Evolutionary conservation across 2,113 vertebrate species (phyloP), one percentile per base, ranked within the genome.

Genomic region (Onychostoma macrolepis): DNA sequence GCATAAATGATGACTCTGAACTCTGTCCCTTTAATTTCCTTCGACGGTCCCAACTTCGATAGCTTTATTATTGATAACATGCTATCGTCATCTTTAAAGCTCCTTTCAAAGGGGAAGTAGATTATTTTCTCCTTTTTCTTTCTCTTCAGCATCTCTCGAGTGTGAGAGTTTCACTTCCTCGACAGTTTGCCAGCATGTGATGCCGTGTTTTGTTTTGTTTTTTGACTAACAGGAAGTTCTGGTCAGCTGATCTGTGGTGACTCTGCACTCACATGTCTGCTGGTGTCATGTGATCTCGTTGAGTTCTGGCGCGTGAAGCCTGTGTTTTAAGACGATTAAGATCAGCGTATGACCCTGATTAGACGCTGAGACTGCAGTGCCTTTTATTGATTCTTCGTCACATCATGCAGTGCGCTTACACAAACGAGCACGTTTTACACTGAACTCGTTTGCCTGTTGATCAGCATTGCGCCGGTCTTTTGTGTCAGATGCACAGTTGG

Each of bases 201-300:
- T 28, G 26, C 6, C 19, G 56, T 72, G 7, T 9, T 74, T 21
- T 83, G 77, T 80, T 88, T 30, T 61, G 45, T 75, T 80, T 87
- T 30, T 61, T 53, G 71, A 72, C 83, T 30, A 65, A 80, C 63
- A 85, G 85, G 81, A 92, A 91, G 86, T 83, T 2, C 58, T 6
- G 12, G 21, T 58, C 78, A 45, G 85, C 87, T 85, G 86, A 63
- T 91, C 67, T 80, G 48, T 84, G 87, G 28, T 86, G 87, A 86
- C 85, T 43, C 4, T 75, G 74, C 86, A 80, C 89, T 92, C 90
- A 85, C 85, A 87, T 87, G 90, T 88, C 87, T 56, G 69, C 89
- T 94, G 92, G 92, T 91, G 89, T 94, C 94, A 93, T 93, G 91
- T 93, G 93, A 91, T 88, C 91, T 84, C 85, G 93, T 92, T 94